phyloP scores from a whole-genome alignment of 2,888 invertebrate genomes.

The Odontocolon sp. region DNA sequence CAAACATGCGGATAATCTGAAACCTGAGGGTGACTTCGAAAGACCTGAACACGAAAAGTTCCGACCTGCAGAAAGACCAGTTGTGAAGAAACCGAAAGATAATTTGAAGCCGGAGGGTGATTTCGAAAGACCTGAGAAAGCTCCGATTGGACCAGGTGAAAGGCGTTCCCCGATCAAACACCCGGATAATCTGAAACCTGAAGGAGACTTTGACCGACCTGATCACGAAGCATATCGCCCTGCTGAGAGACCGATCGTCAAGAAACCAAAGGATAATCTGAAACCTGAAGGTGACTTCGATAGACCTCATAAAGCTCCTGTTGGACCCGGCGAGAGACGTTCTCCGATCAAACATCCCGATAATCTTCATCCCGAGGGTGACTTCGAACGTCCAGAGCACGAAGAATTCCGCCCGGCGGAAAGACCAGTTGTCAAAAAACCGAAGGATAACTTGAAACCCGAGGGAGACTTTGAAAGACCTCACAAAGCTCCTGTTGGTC shows the following conservation, averaged over 20 bases:
- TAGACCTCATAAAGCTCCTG: conserved; percentile 81
- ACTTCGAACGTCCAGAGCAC: conserved; percentile 83
- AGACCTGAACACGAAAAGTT: conserved; percentile 65
- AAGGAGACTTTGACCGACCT: conserved; percentile 77
- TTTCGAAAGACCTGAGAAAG: conserved; percentile 79
- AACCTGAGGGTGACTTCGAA: conserved; percentile 81
- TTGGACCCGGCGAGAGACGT: conserved; percentile 83
- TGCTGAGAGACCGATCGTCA: conserved; percentile 70
- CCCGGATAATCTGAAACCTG: conserved; percentile 79
- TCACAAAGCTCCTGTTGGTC: conserved; percentile 79
- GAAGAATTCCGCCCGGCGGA: conserved; percentile 84
- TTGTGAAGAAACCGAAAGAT: conserved; percentile 81
- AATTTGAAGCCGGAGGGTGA: conserved; percentile 82
- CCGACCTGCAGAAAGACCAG: conserved; percentile 74
- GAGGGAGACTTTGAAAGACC: conserved; percentile 83
- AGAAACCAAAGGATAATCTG: conserved; percentile 76
- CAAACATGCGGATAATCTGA: conserved; percentile 82
- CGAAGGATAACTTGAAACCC: conserved; percentile 83
- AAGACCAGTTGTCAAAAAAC: conserved; percentile 85
- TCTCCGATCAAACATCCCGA: conserved; percentile 83
- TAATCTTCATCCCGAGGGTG: conserved; percentile 84
- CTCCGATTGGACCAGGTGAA: conserved; percentile 79
- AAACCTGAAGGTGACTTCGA: conserved; percentile 81
- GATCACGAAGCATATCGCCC: conserved; percentile 65
- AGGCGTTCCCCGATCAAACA: conserved; percentile 71